Conservation (phyloP, 2,113 vertebrate genomes). For the Sminthopsis crassicaudata region DNA sequence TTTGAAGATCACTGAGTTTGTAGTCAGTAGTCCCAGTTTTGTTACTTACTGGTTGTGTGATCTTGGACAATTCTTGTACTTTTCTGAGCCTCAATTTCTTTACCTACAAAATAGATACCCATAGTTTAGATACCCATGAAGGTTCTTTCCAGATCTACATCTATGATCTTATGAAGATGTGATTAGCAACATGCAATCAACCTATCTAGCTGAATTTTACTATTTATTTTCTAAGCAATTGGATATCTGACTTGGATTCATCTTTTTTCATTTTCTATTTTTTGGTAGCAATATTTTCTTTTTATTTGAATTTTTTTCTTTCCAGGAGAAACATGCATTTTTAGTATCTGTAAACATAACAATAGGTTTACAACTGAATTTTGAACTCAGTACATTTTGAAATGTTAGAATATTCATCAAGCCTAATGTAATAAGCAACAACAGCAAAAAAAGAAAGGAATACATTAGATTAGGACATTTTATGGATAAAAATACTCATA, state of each 20-base stretch:
- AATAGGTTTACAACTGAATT: too few relatives aligned
- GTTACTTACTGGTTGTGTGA: neutral
- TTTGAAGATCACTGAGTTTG: slow-evolving; percentile 4
- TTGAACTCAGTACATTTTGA: too few relatives aligned
- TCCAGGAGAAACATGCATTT: too few relatives aligned
- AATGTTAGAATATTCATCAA: too few relatives aligned
- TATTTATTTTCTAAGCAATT: slow-evolving; percentile 9
- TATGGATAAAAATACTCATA: too few relatives aligned
- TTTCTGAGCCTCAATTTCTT: neutral
- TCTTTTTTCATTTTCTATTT: neutral
- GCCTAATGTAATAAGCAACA: too few relatives aligned
- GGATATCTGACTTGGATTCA: neutral
- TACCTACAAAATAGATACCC: neutral
- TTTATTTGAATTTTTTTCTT: too few relatives aligned
- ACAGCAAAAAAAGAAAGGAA: too few relatives aligned
- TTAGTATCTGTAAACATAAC: too few relatives aligned
- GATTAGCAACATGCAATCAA: slow-evolving; percentile 14
- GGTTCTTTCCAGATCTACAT: neutral
- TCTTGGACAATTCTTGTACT: neutral
- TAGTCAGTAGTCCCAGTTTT: neutral
- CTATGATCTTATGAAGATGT: neutral
- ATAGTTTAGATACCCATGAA: neutral
- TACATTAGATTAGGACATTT: too few relatives aligned
- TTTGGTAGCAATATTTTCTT: too few relatives aligned
- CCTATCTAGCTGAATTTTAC: neutral